Evolutionary conservation across 2,797 vertebrate genomes (phyloP).

Genomic region (Craterocephalus amniculus): DNA sequence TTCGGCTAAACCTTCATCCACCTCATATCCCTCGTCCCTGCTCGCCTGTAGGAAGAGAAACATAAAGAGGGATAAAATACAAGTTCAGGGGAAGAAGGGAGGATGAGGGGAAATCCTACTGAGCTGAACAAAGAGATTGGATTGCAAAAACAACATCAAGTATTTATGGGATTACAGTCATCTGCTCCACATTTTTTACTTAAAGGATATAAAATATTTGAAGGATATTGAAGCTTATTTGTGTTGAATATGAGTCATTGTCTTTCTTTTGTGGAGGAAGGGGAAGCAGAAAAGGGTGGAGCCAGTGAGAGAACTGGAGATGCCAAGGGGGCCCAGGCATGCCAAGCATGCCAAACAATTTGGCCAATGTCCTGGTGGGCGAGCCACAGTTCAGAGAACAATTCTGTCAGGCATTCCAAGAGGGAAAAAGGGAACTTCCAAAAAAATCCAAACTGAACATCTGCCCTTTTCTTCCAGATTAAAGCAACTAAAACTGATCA

Average conservation of each 20-base stretch:
- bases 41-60: constrained; percentile 78
- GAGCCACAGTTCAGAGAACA: constrained; percentile 35
- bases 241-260: constrained; percentile 58
- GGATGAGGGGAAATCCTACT: constrained; percentile 1
- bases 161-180: constrained; percentile 43
- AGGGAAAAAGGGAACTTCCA: not conserved
- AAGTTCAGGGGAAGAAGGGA: constrained; percentile 4
- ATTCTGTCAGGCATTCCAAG: constrained; percentile 17
- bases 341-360: constrained; percentile 43
- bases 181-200: constrained; percentile 49
- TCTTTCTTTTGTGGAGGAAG: constrained; percentile 37
- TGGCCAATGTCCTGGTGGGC: constrained; percentile 48
- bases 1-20: constrained; percentile 87
- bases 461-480: not conserved
- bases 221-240: constrained; percentile 11
- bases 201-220: too few relatives aligned
- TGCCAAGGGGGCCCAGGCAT: constrained; percentile 1
- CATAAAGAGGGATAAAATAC: not conserved
- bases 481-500: not conserved
- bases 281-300: constrained; percentile 48
- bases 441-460: not conserved
- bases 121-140: constrained; percentile 14
- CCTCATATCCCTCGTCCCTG: constrained; percentile 88
- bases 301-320: constrained; percentile 22
- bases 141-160: constrained; percentile 38